Evolutionary conservation across 2,888 invertebrate species (phyloP).

Genomic region (Lasioglossum malachurum): DNA sequence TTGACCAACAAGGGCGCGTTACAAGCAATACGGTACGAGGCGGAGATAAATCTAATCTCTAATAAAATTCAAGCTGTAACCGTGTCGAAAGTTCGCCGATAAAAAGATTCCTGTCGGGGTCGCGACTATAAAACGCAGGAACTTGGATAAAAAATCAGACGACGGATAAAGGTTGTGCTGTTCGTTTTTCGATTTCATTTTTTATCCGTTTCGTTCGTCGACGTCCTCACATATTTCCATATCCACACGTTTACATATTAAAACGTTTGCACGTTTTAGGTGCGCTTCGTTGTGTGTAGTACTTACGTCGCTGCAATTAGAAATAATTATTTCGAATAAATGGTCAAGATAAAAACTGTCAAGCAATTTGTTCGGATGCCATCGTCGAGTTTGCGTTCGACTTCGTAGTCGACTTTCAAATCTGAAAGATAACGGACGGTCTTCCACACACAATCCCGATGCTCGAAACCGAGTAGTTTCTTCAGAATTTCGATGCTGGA

Average conservation of each 20-base stretch:
- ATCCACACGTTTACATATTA: too few species aligned
- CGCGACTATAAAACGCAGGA: background rate
- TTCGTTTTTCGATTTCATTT: background rate
- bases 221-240: background rate
- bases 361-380: background rate
- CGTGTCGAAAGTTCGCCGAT: conserved; percentile 29
- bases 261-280: background rate
- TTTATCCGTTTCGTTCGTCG: background rate
- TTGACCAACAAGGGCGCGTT: background rate
- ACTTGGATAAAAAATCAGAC: conserved; percentile 2
- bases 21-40: background rate
- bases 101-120: background rate
- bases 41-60: conserved; percentile 20
- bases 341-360: background rate
- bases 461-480: background rate
- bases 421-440: background rate
- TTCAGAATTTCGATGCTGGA: background rate
- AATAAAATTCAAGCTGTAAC: conserved; percentile 10
- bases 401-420: background rate
- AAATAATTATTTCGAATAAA: background rate
- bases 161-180: conserved; percentile 16
- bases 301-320: background rate
- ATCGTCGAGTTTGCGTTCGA: background rate
- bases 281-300: too few species aligned
- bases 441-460: background rate